Percentiles rank a stretch among this genome's conserved stretches.
phyloP scores from a whole-genome alignment of 2,797 vertebrate species.

The Loriculus beryllinus region DNA sequence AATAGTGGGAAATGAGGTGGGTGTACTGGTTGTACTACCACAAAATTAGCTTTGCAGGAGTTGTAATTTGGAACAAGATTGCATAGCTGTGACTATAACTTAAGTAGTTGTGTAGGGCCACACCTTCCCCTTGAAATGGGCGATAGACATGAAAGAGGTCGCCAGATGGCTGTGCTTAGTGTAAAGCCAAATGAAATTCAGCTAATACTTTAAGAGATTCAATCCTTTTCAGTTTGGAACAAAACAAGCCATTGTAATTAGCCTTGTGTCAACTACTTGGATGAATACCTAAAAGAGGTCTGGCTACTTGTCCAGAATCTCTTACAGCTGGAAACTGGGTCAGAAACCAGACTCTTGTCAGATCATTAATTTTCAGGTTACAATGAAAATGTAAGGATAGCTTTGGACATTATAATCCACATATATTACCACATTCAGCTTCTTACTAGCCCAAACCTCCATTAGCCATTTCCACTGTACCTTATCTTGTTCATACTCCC shows the following conservation, averaged over 20 bases:
- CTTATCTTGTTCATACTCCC: not conserved
- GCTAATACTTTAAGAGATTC: not conserved
- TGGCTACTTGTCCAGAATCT: not conserved
- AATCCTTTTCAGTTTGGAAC: not conserved
- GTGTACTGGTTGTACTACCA: not conserved
- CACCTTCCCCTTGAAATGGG: not conserved
- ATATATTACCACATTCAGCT: not conserved
- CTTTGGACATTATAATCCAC: not conserved
- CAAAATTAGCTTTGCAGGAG: not conserved
- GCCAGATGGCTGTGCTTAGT: not conserved
- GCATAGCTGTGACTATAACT: not conserved
- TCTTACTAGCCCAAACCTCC: not conserved
- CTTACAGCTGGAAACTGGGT: not conserved
- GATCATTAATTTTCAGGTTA: not conserved
- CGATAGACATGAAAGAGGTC: not conserved
- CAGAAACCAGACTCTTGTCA: not conserved
- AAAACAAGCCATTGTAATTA: not conserved
- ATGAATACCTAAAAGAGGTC: not conserved
- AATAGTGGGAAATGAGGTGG: not conserved
- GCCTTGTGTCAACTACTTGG: not conserved
- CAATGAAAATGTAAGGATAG: not conserved
- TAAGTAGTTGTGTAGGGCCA: not conserved
- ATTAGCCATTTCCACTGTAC: not conserved
- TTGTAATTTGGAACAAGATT: not conserved
- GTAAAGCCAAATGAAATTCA: not conserved